Evolutionary conservation across 2,797 vertebrate species (phyloP), one percentile per base, ranked within the genome.

Genomic region (Hydrophis major): DNA sequence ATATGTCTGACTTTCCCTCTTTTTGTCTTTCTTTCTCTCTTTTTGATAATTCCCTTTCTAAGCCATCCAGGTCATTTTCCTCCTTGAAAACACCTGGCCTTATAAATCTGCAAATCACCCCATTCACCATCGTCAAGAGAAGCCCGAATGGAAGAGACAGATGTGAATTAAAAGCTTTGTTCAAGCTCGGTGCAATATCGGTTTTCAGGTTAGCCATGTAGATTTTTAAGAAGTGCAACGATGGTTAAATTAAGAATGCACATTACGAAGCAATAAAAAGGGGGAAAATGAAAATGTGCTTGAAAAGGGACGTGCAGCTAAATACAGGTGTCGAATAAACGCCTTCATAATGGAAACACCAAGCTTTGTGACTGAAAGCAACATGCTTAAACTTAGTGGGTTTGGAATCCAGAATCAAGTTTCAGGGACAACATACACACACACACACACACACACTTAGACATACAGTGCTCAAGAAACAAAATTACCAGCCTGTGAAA

Each of bases 291-390:
- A 95, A 97, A 97, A 96, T 95, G 95, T 92, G 90, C 63, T 95
- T 95, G 94, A 94, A 96, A 97, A 97, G 93, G 94, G 92, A 91
- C 86, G 92, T 63, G 88, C 50, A 50, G 37, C 42, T 42, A 94
- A 97, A 95, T 96, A 95, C 94, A 97, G 95, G 95, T 96, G 93
- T 94, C 95, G 94, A 95, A 95, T 94, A 97, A 96, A 97, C 91
- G 96, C 95, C 95, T 96, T 92, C 94, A 93, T 95, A 97, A 95
- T 96, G 97, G 93, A 97, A 97, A 96, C 95, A 93, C 96, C 96
- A 96, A 94, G 92, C 94, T 96, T 87, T 92, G 88, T 96, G 91
- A 83, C 90, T 95, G 94, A 97, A 96, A 96, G 91, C 93, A 96
- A 96, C 93, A 93, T 69, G 94, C 94, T 92, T 53, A 93, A 69